Evolutionary conservation across 2,113 vertebrate genomes (phyloP), one percentile per base, ranked within the genome.

Genomic region (Penelope pileata): DNA sequence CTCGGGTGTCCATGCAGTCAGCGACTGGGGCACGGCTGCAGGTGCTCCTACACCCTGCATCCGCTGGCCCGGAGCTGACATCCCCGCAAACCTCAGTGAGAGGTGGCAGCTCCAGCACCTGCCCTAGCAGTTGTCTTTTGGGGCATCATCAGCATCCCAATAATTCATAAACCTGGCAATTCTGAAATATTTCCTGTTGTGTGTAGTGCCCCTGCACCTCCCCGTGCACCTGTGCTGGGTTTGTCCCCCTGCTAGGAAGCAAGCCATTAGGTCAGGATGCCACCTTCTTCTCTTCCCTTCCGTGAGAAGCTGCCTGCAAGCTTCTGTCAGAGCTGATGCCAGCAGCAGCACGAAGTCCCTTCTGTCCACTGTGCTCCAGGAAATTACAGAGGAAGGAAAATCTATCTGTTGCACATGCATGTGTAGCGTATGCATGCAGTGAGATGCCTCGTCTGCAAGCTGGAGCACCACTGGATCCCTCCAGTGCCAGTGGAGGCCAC

Each of bases 1-100:
- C 92, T 93, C 97, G 96, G 92, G 86, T 96, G 93, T 72, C 50
- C 76, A 88, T 94, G 76, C 69, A 76, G 88, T 30, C 82, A 88
- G 63, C 89, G 94, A 92, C 47, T 36, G 56, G 68, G 76, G 93
- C 36, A 60, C 72, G 70, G 43, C 56, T 86, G 87, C 48, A 96
- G 84, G 93, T 56, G 74, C 62, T 94, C 72, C 15, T 8, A 60
- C 94, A 97, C 91, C 77, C 60, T 34, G 60, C 91, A 83, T 62
- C 82, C 6, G 0, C 85, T 43, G 73, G 67, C 90, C 83, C 96
- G 90, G 92, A 27, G 66, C 91, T 96, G 93, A 87, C 70, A 95
- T 89, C 72, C 87, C 29, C 30, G 51, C n/a, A 66, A 88, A 94
- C 45, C 34, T 78, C 77, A 95, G 24, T 86, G 84, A 75, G 38